Evolutionary conservation across 2,797 vertebrate genomes (phyloP), one percentile per base, ranked within the genome.

Genomic region (Typhlichthys eigenmanni): DNA sequence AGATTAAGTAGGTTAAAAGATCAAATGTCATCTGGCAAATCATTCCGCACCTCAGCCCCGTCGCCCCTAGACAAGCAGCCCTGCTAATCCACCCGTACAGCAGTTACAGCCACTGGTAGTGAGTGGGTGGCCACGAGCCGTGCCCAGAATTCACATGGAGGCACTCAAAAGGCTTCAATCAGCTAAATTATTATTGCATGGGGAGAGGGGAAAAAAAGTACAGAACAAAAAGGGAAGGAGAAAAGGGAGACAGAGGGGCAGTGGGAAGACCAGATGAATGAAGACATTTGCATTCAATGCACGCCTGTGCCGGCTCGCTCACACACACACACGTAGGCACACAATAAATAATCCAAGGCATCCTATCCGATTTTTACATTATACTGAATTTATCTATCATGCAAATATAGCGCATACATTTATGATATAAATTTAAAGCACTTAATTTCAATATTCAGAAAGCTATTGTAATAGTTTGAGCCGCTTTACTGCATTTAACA

Each of bases 91-190:
- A 24, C 16, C 64, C 64, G 58, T 51, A 62, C 66, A 61, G 74
- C 75, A 69, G 47, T 10, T 47, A 64, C 17, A 60, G 32, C 64
- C 8, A 5, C 64, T 58, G 58, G 16, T 12, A 58, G 74, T 58
- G 71, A 71, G 72, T 76, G 77, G 72, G 79, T 69, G 85, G 72
- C 68, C 60, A 54, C 57, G 46, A 71, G 64, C 64, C 50, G 58
- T 53, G 34, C 43, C 51, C 53, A 49, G 45, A 79, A 73, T 79
- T 58, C 74, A 72, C 63, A 73, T 66, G 61, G 66, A 43, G 67
- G 70, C 69, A 59, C 62, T 75, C 67, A 81, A 78, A 87, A 76
- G 72, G 55, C 67, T 65, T 76, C 48, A 45, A 52, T 65, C 13
- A 68, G 68, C 66, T 65, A 66, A 78, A 71, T 71, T 68, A 54